These are phyloP conservation scores for Xanthia togata DNA, from an alignment of 2,888 invertebrate species.

Conservation along the genomic window DNA sequence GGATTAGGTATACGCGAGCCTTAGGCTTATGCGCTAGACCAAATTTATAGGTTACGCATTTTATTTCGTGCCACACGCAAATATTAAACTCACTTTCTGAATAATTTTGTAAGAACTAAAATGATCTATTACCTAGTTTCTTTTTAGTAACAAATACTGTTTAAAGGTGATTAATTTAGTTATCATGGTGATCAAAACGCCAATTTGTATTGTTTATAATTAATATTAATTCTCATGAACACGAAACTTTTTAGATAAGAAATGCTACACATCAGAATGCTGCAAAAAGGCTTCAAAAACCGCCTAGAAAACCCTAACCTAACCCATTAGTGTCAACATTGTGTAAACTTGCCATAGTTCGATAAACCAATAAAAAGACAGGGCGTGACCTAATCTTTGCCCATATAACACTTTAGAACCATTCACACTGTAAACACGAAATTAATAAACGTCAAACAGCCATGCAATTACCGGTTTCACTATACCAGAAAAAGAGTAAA, in stretches of 20 bases:
- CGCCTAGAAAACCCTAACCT: not conserved
- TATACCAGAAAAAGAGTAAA: not conserved
- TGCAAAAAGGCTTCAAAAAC: not conserved
- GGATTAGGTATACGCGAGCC: not conserved
- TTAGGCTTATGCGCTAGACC: not conserved
- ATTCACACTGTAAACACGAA: conserved; percentile 2
- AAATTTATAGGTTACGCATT: conserved; percentile 16
- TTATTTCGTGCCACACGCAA: conserved; percentile 57
- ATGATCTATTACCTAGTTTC: conserved; percentile 28
- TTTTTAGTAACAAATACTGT: conserved; percentile 12
- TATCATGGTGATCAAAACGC: not conserved
- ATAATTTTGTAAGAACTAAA: conserved; percentile 13
- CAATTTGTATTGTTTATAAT: not conserved
- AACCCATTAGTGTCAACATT: not conserved
- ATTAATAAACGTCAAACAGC: conserved; percentile 24
- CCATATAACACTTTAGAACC: conserved; percentile 1
- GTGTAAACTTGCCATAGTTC: conserved; percentile 29
- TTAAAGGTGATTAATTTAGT: not conserved
- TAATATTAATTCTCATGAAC: not conserved
- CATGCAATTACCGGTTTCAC: conserved; percentile 3
- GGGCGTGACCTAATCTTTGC: conserved; percentile 34
- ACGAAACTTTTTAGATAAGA: not conserved
- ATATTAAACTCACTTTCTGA: conserved; percentile 21
- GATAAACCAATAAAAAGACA: conserved; percentile 45
- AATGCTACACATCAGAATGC: not conserved